These are phyloP conservation scores for Ophion costatus DNA, from an alignment of 2,888 invertebrate genomes.

Conservation along the genomic window DNA sequence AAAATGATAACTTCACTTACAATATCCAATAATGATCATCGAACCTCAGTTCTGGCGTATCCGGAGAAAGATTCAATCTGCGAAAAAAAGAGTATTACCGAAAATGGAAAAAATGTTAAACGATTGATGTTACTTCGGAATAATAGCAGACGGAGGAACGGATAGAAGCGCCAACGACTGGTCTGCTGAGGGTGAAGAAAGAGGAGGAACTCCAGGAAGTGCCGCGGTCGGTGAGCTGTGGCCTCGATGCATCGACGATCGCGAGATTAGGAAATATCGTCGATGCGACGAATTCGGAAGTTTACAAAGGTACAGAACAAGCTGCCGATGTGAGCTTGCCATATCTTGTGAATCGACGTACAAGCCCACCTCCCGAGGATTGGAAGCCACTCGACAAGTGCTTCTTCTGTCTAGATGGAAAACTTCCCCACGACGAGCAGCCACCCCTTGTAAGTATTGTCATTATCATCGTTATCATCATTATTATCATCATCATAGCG, in stretches of 20 bases:
- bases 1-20: too few species aligned
- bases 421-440: constrained; percentile 86
- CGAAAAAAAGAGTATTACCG: too few species aligned
- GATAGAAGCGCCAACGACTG: constrained; percentile 79
- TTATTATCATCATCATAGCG: too few species aligned
- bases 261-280: constrained; percentile 62
- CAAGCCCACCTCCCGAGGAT: constrained; percentile 85
- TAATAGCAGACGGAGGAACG: constrained; percentile 79
- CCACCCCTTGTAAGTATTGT: constrained; percentile 85
- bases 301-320: constrained; percentile 74
- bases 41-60: too few species aligned
- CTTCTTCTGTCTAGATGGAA: constrained; percentile 92
- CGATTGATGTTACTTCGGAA: not conserved
- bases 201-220: constrained; percentile 81
- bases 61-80: too few species aligned
- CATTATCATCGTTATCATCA: constrained; percentile 1
- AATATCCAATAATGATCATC: too few species aligned
- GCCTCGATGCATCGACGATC: constrained; percentile 64
- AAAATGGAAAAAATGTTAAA: not conserved
- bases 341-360: constrained; percentile 77
- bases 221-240: constrained; percentile 71
- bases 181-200: constrained; percentile 82
- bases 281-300: constrained; percentile 53
- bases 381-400: constrained; percentile 94
- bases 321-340: constrained; percentile 73